Evolutionary conservation across 2,113 vertebrate genomes (phyloP).

Genomic region (Tachysurus fulvidraco): DNA sequence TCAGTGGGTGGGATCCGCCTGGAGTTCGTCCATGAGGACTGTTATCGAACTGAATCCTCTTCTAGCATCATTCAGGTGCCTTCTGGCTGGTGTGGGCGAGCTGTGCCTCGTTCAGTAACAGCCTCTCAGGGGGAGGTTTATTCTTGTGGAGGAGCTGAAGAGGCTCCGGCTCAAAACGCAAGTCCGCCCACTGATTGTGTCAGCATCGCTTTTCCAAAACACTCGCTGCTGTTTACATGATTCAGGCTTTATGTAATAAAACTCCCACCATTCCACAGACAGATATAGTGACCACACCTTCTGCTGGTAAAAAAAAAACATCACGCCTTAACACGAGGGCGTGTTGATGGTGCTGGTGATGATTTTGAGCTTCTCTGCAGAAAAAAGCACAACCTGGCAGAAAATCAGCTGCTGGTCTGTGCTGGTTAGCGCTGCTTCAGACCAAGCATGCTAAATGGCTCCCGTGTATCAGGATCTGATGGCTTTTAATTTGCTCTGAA

Average conservation of each 20-base stretch:
- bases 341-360: neutral
- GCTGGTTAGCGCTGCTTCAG: neutral
- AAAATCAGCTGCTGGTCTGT: neutral
- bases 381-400: neutral
- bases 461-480: neutral
- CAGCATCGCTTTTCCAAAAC: slow-evolving; percentile 50
- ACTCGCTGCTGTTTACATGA: slow-evolving; percentile 64
- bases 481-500: neutral
- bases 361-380: neutral
- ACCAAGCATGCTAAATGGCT: neutral
- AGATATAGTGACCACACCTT: slow-evolving; percentile 41
- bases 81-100: slow-evolving; percentile 50
- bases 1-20: slow-evolving; percentile 48
- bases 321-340: neutral
- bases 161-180: slow-evolving; percentile 58
- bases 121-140: slow-evolving; percentile 63
- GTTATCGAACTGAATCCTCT: slow-evolving; percentile 44
- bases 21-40: slow-evolving; percentile 35
- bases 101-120: slow-evolving; percentile 21
- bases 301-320: slow-evolving; percentile 19
- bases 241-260: slow-evolving; percentile 67
- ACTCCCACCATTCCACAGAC: slow-evolving; percentile 45
- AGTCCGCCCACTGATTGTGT: slow-evolving; percentile 66
- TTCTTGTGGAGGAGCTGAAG: slow-evolving; percentile 59
- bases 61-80: slow-evolving; percentile 51